Conservation (phyloP, 2,888 invertebrate genomes). For the Alloscopus bannaensis region DNA sequence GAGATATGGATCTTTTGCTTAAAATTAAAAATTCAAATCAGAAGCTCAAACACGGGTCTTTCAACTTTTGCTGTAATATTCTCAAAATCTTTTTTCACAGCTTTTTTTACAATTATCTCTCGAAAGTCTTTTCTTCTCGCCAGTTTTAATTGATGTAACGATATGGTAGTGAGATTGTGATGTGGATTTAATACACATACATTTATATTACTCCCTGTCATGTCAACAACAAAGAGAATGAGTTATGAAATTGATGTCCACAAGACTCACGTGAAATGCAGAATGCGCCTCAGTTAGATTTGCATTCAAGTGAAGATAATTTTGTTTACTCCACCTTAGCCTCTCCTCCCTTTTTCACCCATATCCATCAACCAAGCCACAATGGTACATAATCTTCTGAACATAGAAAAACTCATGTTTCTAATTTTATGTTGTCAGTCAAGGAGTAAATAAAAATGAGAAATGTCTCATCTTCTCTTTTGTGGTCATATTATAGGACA, state of each 20-base stretch:
- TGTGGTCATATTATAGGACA: background rate
- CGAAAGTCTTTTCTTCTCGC: background rate
- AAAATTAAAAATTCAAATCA: too few species aligned
- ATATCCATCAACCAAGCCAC: too few species aligned
- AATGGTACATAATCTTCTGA: too few species aligned
- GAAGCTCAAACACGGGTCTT: too few species aligned
- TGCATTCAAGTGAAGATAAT: background rate
- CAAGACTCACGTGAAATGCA: too few species aligned
- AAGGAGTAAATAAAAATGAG: background rate
- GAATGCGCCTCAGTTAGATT: too few species aligned
- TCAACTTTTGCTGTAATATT: too few species aligned
- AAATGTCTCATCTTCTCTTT: background rate
- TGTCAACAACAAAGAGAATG: background rate
- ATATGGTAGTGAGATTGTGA: background rate
- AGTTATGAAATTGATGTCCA: slow-evolving; percentile 1
- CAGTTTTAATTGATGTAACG: background rate
- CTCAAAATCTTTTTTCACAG: too few species aligned
- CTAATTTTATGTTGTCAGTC: background rate
- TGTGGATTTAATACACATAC: background rate
- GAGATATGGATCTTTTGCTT: too few species aligned
- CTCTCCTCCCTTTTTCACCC: background rate
- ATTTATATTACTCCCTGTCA: background rate
- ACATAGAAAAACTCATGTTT: too few species aligned
- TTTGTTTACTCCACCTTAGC: slow-evolving; percentile 2
- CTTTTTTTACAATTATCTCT: background rate